A percentile compares a stretch with the other conserved stretches of the same genome.
These are phyloP conservation scores for Nebria brevicollis DNA, from an alignment of 2,888 invertebrate species.

Conservation along the genomic window DNA sequence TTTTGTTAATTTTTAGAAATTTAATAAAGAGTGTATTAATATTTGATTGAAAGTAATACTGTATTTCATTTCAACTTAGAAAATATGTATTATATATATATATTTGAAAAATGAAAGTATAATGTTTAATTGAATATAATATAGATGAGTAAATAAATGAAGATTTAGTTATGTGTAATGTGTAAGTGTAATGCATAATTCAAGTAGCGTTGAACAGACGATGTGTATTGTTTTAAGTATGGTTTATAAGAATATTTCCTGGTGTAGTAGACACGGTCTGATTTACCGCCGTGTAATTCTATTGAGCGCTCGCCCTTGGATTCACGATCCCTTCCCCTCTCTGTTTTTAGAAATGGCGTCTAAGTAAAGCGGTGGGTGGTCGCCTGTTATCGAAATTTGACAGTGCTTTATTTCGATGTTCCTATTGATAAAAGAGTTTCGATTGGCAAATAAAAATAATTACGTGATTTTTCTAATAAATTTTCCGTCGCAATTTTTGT, in stretches of 20 bases:
- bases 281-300: constrained; percentile 46
- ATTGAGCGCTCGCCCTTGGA: constrained; percentile 46
- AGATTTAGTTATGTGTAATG: not conserved
- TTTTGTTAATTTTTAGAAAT: constrained; percentile 17
- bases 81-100: too few species aligned
- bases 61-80: too few species aligned
- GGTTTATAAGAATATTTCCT: not conserved
- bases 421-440: constrained; percentile 49
- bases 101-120: too few species aligned
- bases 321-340: constrained; percentile 40
- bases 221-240: not conserved
- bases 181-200: not conserved
- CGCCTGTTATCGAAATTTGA: constrained; percentile 59
- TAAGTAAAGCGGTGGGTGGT: constrained; percentile 62
- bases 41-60: too few species aligned
- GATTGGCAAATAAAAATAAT: constrained; percentile 34
- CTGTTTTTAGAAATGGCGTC: constrained; percentile 60
- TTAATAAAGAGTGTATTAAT: not conserved
- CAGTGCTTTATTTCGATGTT: constrained; percentile 58
- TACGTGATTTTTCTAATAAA: constrained; percentile 36
- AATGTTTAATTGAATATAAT: not conserved
- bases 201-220: not conserved
- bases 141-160: not conserved
- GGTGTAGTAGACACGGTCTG: constrained; percentile 12
- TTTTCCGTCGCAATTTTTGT: constrained; percentile 33